Conservation (phyloP, 2,888 invertebrate species). For the Leucoma salicis region DNA sequence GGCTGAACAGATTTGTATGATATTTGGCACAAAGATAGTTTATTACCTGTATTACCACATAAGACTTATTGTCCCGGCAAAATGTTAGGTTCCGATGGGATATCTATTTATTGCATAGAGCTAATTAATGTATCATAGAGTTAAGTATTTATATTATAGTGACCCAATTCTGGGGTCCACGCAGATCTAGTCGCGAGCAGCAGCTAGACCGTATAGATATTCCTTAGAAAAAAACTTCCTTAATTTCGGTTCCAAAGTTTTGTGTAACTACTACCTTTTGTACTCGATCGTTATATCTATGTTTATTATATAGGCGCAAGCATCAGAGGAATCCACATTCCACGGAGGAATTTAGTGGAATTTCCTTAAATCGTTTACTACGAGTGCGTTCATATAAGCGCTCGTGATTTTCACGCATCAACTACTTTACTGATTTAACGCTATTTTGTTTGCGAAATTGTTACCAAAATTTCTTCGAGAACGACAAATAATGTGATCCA, state of each 20-base stretch:
- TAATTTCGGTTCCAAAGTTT: conserved; percentile 22
- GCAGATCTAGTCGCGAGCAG: too few relatives aligned
- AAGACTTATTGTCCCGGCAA: too few relatives aligned
- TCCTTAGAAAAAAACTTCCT: too few relatives aligned
- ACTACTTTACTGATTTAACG: conserved; percentile 21
- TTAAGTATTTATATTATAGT: too few relatives aligned
- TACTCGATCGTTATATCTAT: conserved; percentile 18
- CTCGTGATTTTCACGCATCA: conserved; percentile 22
- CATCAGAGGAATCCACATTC: conserved; percentile 36
- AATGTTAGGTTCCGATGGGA: too few relatives aligned
- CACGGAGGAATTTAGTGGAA: conserved; percentile 36
- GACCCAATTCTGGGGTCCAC: too few relatives aligned
- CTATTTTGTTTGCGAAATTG: conserved; percentile 3
- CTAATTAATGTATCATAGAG: too few relatives aligned
- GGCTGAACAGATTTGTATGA: too few relatives aligned
- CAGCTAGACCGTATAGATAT: too few relatives aligned
- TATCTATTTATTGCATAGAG: too few relatives aligned
- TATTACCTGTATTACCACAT: too few relatives aligned
- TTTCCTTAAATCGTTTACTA: conserved; percentile 37
- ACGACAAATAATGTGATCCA: neutral
- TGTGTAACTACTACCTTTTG: conserved; percentile 13
- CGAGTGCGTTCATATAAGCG: conserved; percentile 22
- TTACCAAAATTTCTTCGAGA: conserved; percentile 1
- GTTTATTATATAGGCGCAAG: conserved; percentile 30
- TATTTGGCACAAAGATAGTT: too few relatives aligned